Percentiles rank a stretch among this genome's conserved stretches.
Evolutionary conservation across 2,113 vertebrate genomes (phyloP).

Genomic region (Vireo altiloquus): DNA sequence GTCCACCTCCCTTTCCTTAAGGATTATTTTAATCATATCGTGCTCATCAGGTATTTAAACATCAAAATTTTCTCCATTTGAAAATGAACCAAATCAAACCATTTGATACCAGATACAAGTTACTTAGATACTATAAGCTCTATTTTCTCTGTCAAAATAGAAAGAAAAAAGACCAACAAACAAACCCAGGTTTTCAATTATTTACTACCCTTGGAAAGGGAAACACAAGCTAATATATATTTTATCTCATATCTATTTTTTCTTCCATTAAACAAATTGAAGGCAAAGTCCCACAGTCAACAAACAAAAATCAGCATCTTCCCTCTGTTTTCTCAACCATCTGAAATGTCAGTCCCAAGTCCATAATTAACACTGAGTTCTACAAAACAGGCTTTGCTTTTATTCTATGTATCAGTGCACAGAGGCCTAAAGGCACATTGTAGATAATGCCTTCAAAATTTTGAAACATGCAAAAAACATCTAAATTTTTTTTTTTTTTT

Average conservation of each 20-base stretch:
- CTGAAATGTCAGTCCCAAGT: not conserved
- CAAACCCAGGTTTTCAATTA: not conserved
- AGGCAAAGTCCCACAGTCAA: not conserved
- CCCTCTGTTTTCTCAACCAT: not conserved
- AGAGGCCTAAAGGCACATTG: not conserved
- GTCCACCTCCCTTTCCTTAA: not conserved
- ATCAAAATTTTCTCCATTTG: not conserved
- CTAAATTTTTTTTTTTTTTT: not conserved
- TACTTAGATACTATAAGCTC: not conserved
- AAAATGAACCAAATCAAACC: not conserved
- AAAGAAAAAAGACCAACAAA: too few species aligned
- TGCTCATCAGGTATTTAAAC: not conserved
- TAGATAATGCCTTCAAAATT: not conserved
- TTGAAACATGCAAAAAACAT: not conserved
- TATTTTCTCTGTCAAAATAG: not conserved
- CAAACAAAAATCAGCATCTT: not conserved
- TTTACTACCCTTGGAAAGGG: not conserved
- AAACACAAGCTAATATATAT: not conserved
- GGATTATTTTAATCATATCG: not conserved
- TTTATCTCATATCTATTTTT: not conserved
- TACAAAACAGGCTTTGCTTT: not conserved
- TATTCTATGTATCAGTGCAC: not conserved
- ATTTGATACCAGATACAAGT: not conserved
- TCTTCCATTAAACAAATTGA: not conserved
- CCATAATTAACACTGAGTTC: not conserved